These are phyloP conservation scores for Drosophila repletoides DNA, from an alignment of 1,140 invertebrate species.

Conservation along the genomic window DNA sequence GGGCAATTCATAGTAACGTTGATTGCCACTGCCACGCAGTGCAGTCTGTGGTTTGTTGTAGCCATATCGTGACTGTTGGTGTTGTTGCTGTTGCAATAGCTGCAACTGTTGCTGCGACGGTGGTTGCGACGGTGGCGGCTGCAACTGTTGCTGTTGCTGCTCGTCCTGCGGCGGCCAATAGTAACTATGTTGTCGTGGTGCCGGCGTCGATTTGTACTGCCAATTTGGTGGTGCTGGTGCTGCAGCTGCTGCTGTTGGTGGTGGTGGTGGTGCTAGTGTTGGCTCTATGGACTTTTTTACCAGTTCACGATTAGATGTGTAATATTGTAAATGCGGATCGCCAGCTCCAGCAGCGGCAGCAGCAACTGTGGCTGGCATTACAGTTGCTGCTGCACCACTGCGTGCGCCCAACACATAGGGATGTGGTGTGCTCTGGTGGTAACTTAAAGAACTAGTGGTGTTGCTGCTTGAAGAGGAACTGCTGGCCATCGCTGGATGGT, in stretches of 20 bases:
- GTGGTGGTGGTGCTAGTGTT: constrained; percentile 8
- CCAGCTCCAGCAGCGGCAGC: constrained; percentile 16
- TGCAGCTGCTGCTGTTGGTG: constrained; percentile 25
- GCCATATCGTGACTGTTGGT: background rate
- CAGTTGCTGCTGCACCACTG: constrained; percentile 31
- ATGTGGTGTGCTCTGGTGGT: constrained; percentile 26
- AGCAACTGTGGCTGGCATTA: constrained; percentile 40
- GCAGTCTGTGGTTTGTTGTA: background rate
- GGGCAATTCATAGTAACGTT: constrained; percentile 55
- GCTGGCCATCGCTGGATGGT: constrained; percentile 12
- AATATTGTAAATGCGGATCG: constrained; percentile 69
- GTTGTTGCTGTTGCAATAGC: constrained; percentile 32
- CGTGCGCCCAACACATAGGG: constrained; percentile 31
- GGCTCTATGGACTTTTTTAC: constrained; percentile 42
- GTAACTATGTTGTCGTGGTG: constrained; percentile 39
- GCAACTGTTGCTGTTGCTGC: background rate
- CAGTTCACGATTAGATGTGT: constrained; percentile 68
- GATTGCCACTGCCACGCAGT: constrained; percentile 1
- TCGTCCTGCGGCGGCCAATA: constrained; percentile 31
- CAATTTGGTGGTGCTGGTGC: constrained; percentile 32
- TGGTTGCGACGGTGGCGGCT: constrained; percentile 12
- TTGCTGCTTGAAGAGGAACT: constrained; percentile 7
- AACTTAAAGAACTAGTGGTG: constrained; percentile 34
- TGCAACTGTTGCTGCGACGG: constrained; percentile 15
- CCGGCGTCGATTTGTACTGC: too few relatives aligned